phyloP scores from a whole-genome alignment of 2,888 invertebrate species.

The Ophion ventricosus region DNA sequence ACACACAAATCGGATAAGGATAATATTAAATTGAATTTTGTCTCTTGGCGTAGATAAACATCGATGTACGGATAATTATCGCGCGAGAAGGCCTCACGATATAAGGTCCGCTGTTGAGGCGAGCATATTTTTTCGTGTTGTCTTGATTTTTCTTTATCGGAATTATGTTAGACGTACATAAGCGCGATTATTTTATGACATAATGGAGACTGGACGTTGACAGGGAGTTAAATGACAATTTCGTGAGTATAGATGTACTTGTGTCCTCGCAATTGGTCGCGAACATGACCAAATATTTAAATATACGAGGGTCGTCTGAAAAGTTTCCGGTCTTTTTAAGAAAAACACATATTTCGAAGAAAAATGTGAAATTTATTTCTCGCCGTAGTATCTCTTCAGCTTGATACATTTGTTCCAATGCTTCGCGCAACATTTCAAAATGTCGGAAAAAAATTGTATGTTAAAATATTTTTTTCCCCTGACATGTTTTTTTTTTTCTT shows the following conservation, averaged over 20 bases:
- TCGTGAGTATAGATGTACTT: slow-evolving; percentile 28
- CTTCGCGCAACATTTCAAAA: too few relatives aligned
- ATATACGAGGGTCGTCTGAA: not conserved
- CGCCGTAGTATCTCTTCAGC: too few relatives aligned
- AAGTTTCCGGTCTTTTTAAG: too few relatives aligned
- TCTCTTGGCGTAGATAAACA: slow-evolving; percentile 1
- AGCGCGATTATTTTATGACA: not conserved
- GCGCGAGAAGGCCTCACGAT: not conserved
- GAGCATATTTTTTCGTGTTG: not conserved
- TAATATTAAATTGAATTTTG: slow-evolving; percentile 18
- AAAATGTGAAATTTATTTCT: too few relatives aligned
- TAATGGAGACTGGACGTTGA: slow-evolving; percentile 16
- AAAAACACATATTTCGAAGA: too few relatives aligned
- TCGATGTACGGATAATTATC: slow-evolving; percentile 7
- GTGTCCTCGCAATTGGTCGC: not conserved
- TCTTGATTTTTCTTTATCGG: not conserved
- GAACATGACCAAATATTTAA: slow-evolving; percentile 23
- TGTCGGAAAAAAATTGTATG: too few relatives aligned
- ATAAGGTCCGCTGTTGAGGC: slow-evolving; percentile 1
- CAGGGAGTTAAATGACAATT: not conserved
- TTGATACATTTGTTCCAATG: too few relatives aligned
- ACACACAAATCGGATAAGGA: not conserved
- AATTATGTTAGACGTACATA: not conserved
- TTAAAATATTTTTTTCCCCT: too few relatives aligned
- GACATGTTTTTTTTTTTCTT: too few relatives aligned